These are phyloP conservation scores for Temnothorax curvispinosus DNA, from an alignment of 1,140 invertebrate species.

Conservation along the genomic window DNA sequence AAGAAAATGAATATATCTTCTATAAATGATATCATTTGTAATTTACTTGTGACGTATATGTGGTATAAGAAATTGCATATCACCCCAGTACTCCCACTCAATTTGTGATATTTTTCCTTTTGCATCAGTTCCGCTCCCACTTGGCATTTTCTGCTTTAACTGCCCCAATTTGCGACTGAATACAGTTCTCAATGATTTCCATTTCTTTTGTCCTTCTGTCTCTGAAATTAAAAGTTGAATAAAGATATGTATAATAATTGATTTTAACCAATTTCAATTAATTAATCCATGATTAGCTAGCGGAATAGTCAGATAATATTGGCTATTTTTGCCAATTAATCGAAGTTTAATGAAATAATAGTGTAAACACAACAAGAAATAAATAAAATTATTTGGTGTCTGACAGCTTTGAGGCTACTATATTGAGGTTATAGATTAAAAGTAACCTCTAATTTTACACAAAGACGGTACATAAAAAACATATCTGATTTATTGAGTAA, in stretches of 20 bases:
- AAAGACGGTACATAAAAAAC: background rate
- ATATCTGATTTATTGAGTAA: too few relatives aligned
- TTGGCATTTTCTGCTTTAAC: background rate
- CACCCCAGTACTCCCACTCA: slow-evolving; percentile 1
- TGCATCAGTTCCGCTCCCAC: background rate
- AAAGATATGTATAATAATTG: background rate
- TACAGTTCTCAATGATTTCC: background rate
- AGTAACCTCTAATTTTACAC: background rate
- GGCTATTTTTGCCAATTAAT: background rate
- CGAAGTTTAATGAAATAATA: background rate
- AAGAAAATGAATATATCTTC: background rate
- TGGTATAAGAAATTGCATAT: slow-evolving; percentile 3
- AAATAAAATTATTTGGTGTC: background rate
- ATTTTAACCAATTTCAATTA: background rate
- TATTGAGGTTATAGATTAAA: background rate
- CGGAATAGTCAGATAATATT: background rate
- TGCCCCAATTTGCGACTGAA: background rate
- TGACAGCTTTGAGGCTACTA: background rate
- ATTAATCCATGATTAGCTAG: background rate
- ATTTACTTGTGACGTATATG: slow-evolving; percentile 6
- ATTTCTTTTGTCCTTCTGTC: background rate
- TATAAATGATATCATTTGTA: background rate
- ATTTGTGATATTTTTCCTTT: background rate
- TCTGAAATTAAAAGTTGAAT: background rate
- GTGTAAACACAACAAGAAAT: background rate